Evolutionary conservation across 2,113 vertebrate species (phyloP).

Genomic region (Trichechus manatus): DNA sequence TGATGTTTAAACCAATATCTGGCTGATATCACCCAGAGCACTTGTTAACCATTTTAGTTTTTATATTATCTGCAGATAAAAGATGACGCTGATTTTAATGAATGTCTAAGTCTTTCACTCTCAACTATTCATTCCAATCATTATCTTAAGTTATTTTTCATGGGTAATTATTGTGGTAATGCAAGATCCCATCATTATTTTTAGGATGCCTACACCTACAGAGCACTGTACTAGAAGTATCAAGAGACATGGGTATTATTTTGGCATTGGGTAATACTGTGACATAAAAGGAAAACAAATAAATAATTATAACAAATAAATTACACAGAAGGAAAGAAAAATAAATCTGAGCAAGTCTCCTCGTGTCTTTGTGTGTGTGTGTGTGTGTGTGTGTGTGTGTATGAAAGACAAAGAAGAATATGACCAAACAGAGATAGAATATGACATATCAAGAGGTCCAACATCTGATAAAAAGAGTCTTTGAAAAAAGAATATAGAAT

Average conservation of each 20-base stretch:
- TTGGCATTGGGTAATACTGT: neutral
- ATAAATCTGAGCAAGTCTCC: neutral
- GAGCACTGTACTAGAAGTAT: neutral
- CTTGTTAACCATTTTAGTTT: neutral
- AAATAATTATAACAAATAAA: neutral
- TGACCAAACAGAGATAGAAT: neutral
- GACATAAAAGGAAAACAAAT: too few species aligned
- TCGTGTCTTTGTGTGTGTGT: too few species aligned
- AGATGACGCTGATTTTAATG: neutral
- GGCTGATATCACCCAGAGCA: neutral
- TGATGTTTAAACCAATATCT: neutral
- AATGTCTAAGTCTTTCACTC: neutral
- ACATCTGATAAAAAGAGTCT: neutral
- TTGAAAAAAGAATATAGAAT: neutral
- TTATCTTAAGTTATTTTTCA: neutral
- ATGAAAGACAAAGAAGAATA: neutral
- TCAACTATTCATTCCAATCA: neutral
- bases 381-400: neutral
- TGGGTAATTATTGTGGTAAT: neutral
- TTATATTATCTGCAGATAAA: neutral
- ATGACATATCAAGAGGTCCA: neutral
- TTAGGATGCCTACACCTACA: neutral
- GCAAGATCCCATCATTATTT: neutral
- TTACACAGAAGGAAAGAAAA: neutral
- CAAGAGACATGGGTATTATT: neutral